A percentile compares a stretch with the other conserved stretches of the same genome.
Evolutionary conservation across 53 echinoderm and acorn worm species (phyloP).

Genomic region (Glandiceps talaboti): DNA sequence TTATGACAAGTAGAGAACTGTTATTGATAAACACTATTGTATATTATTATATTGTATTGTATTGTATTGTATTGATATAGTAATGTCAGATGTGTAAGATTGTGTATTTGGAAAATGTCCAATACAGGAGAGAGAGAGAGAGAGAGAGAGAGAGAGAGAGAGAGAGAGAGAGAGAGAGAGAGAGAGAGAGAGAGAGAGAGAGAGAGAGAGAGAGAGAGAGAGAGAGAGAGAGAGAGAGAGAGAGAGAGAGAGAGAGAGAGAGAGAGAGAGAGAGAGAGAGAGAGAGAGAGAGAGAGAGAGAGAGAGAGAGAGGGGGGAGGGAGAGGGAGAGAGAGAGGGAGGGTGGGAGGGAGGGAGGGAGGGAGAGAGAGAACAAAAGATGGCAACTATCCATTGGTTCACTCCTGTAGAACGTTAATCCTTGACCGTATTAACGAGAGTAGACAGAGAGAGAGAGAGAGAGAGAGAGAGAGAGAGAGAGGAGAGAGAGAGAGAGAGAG

Average conservation of each 20-base stretch:
- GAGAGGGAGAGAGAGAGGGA: neutral
- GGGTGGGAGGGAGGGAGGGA: too few relatives aligned
- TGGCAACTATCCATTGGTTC: too few relatives aligned
- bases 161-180: conserved; percentile 1
- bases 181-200: neutral
- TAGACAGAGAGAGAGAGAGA: neutral
- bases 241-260: conserved; percentile 1
- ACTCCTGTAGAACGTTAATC: too few relatives aligned
- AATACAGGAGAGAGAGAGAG: neutral
- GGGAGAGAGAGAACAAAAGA: too few relatives aligned
- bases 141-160: conserved; percentile 1
- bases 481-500: neutral
- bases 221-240: conserved; percentile 1
- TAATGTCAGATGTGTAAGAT: too few relatives aligned
- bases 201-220: neutral
- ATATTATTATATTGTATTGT: too few relatives aligned
- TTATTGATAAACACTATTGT: too few relatives aligned
- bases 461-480: neutral
- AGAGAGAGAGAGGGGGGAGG: neutral
- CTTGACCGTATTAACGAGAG: too few relatives aligned
- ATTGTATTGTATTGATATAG: too few relatives aligned
- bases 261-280: neutral
- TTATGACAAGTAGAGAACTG: too few relatives aligned
- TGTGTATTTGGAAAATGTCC: too few relatives aligned
- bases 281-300: neutral